Evolutionary conservation across 2,888 invertebrate genomes (phyloP).

Genomic region (Xestia c-nigrum): DNA sequence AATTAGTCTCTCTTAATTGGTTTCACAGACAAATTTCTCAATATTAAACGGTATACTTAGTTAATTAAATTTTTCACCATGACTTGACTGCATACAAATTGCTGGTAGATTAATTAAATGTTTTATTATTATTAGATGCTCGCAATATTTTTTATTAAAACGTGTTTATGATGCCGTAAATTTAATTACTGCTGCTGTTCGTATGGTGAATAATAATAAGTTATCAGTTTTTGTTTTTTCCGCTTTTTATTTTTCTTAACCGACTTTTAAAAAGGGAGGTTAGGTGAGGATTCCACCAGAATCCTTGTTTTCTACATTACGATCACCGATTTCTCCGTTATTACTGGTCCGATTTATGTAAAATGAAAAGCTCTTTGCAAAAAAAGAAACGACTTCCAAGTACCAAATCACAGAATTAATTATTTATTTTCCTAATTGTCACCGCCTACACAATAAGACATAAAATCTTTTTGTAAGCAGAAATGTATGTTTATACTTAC

Average conservation of each 20-base stretch:
- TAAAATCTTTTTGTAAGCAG: not conserved
- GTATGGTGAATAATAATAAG: conserved; percentile 4
- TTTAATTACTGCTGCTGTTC: conserved; percentile 18
- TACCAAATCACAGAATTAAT: not conserved
- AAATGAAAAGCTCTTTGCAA: not conserved
- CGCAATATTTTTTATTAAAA: conserved; percentile 44
- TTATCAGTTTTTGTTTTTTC: not conserved
- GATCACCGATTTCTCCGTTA: too few species aligned
- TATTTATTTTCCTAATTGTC: not conserved
- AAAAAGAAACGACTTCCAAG: not conserved
- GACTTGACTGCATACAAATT: conserved; percentile 59
- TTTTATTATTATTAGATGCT: conserved; percentile 28
- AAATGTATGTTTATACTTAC: not conserved
- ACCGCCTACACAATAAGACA: conserved; percentile 5
- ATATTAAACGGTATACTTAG: conserved; percentile 60
- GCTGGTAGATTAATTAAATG: conserved; percentile 48
- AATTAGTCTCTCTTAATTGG: conserved; percentile 71
- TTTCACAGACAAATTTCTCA: conserved; percentile 67
- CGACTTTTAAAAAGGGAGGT: not conserved
- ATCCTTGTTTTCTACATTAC: too few species aligned
- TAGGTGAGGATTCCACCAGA: too few species aligned
- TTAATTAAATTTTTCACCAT: conserved; percentile 56
- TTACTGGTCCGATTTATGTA: too few species aligned
- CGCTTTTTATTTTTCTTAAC: not conserved
- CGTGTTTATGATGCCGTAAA: conserved; percentile 40